Percentiles rank a stretch among this genome's conserved stretches.
Conservation (phyloP, 2,113 vertebrate genomes). For the Malurus cyaneus region DNA sequence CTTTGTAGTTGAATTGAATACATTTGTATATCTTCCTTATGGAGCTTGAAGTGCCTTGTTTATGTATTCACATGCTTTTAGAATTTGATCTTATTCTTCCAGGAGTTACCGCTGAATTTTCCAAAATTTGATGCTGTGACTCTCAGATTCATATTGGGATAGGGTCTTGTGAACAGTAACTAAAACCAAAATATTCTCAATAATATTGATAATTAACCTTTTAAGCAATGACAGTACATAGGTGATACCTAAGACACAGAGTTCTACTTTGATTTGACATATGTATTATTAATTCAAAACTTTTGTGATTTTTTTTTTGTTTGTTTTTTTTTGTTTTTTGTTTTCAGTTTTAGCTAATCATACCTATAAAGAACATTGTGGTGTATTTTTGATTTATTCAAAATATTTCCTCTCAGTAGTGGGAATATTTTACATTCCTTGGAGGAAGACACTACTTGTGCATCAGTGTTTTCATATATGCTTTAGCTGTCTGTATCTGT, state of each 20-base stretch:
- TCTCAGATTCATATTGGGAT: background rate
- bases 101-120: background rate
- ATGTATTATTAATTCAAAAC: slow-evolving; percentile 17
- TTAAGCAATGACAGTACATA: background rate
- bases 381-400: background rate
- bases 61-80: background rate
- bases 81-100: background rate
- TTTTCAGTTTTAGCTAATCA: background rate
- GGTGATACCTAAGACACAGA: background rate
- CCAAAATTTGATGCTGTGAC: background rate
- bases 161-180: background rate
- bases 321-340: slow-evolving; percentile 2
- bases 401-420: background rate
- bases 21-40: background rate
- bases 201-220: background rate
- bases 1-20: background rate
- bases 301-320: background rate
- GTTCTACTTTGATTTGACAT: background rate
- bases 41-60: background rate
- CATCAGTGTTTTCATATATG: background rate
- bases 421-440: background rate
- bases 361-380: background rate
- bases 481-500: background rate
- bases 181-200: background rate
- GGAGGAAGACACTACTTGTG: background rate